These are phyloP conservation scores for Teinopalpus imperialis DNA, from an alignment of 2,888 invertebrate species.

Conservation along the genomic window DNA sequence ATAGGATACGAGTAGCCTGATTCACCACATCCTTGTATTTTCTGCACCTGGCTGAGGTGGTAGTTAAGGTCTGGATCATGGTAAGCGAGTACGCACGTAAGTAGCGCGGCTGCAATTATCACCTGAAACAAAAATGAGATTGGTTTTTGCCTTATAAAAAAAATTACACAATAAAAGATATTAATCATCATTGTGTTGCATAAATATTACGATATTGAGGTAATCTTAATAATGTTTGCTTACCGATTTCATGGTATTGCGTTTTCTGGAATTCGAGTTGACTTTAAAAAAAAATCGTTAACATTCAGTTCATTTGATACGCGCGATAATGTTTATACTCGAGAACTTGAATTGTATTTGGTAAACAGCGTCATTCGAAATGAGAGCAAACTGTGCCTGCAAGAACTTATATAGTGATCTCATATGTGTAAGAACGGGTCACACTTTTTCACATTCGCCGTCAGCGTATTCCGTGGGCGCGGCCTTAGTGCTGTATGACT, in stretches of 20 bases:
- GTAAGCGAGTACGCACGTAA: conserved; percentile 57
- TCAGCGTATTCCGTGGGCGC: conserved; percentile 59
- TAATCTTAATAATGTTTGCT: too few species aligned
- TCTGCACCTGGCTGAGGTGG: conserved; percentile 67
- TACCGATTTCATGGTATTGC: conserved; percentile 59
- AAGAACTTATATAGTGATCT: conserved; percentile 77
- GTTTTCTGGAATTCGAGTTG: conserved; percentile 22
- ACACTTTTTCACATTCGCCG: conserved; percentile 78
- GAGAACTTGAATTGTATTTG: conserved; percentile 58
- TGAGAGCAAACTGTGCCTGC: conserved; percentile 76
- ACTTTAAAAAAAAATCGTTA: conserved; percentile 26
- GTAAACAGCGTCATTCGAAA: conserved; percentile 76
- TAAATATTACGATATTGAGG: too few species aligned
- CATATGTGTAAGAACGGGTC: conserved; percentile 81
- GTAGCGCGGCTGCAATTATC: conserved; percentile 44
- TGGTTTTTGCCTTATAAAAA: too few species aligned
- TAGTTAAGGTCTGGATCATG: conserved; percentile 76
- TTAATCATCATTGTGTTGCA: too few species aligned
- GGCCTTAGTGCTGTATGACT: conserved; percentile 42
- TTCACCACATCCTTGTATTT: conserved; percentile 51
- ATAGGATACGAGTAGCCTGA: conserved; percentile 80
- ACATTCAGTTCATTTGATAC: conserved; percentile 22
- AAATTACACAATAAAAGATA: too few species aligned
- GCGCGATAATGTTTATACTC: conserved; percentile 24
- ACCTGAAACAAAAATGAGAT: conserved; percentile 66